phyloP scores from a whole-genome alignment of 1,140 invertebrate species.

The Lepidurus arcticus region DNA sequence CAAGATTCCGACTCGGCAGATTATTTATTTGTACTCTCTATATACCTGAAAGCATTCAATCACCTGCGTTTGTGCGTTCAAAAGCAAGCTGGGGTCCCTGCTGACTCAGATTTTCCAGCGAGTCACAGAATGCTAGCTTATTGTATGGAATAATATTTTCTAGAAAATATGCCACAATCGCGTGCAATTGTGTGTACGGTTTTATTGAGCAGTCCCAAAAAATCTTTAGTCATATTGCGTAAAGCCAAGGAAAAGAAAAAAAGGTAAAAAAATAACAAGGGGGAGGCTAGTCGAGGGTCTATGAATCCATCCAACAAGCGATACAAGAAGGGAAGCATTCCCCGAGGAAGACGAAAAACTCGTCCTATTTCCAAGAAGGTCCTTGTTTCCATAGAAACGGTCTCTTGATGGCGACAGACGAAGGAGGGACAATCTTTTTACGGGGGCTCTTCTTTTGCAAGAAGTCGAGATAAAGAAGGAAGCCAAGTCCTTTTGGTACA shows the following conservation, averaged over 20 bases:
- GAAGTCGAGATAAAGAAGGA: conserved; percentile 4
- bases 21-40: neutral
- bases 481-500: neutral
- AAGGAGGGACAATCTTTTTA: conserved; percentile 5
- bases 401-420: conserved; percentile 17
- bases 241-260: neutral
- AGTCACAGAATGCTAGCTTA: too few relatives aligned
- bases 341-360: conserved; percentile 3
- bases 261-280: neutral
- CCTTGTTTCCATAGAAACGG: conserved; percentile 13
- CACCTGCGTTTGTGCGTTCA: neutral
- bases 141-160: too few relatives aligned
- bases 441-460: neutral
- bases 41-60: neutral
- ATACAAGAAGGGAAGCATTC: conserved; percentile 6
- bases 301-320: conserved; percentile 18
- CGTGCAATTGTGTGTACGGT: neutral
- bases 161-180: neutral
- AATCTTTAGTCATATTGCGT: neutral
- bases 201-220: neutral
- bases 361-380: neutral
- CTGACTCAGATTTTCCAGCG: neutral
- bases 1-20: neutral
- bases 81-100: neutral
- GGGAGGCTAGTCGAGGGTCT: neutral